A percentile compares a stretch with the other conserved stretches of the same genome.
These are phyloP conservation scores for Chesias legatella DNA, from an alignment of 2,888 invertebrate genomes.

Conservation along the genomic window DNA sequence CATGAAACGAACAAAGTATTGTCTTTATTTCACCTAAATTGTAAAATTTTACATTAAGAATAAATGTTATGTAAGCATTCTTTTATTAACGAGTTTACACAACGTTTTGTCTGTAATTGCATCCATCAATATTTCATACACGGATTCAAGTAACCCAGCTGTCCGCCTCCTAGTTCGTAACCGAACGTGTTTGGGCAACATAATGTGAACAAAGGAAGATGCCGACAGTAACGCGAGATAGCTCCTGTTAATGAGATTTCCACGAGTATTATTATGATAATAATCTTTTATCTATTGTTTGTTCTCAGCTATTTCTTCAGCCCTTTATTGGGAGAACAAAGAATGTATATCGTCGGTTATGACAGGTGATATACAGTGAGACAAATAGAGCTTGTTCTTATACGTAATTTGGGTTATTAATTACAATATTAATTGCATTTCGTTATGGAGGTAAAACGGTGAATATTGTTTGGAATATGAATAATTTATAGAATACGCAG, in stretches of 20 bases:
- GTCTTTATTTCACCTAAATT: too few relatives aligned
- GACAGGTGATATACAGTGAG: constrained; percentile 5
- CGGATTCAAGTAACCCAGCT: constrained; percentile 8
- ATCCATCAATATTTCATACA: too few relatives aligned
- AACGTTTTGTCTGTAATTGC: too few relatives aligned
- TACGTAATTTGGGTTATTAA: background rate
- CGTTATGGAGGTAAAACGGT: too few relatives aligned
- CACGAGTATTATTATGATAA: constrained; percentile 53
- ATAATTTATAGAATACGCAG: too few relatives aligned
- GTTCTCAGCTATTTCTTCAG: constrained; percentile 33
- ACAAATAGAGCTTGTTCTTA: background rate
- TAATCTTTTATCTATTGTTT: constrained; percentile 50
- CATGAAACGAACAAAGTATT: too few relatives aligned
- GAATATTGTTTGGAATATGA: too few relatives aligned
- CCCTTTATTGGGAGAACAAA: constrained; percentile 37
- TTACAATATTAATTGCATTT: too few relatives aligned
- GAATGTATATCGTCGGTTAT: constrained; percentile 17
- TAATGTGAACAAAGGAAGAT: constrained; percentile 34
- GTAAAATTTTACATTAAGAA: too few relatives aligned
- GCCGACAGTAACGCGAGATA: constrained; percentile 44
- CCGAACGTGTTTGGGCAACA: constrained; percentile 29
- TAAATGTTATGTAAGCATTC: too few relatives aligned
- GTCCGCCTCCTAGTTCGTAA: constrained; percentile 8
- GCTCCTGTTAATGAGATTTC: constrained; percentile 58
- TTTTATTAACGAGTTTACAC: too few relatives aligned